Base-by-base conservation (phyloP, 2,888 invertebrate genomes). In the Phortica okadai region DNA sequence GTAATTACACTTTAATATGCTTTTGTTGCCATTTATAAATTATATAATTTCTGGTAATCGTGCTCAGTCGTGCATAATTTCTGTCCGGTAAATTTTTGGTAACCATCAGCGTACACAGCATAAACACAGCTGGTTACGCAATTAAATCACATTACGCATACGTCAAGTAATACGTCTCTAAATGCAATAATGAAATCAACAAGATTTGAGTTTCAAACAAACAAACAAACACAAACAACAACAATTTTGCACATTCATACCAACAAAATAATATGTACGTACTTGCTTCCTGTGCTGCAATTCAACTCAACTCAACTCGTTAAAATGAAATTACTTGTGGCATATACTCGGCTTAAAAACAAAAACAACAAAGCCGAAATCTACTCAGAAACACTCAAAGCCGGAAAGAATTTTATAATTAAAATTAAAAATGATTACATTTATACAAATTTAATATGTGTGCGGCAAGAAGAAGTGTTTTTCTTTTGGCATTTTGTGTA, bases 31-130 rank as follows among this genome's bases (percentile, higher is more conserved):
- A n/a, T 21, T 16, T 44, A 44, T 67, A 67, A 67, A 67, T 67
- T 67, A 67, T 44, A 67, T 44, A 44, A 67, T 67, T 67, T 67
- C 67, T 67, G 21, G 67, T 67, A 67, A 67, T 67, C 67, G 67
- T 33, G 33, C 16, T n/a, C 67, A 67, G 42, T 8, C 44, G 42
- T n/a, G 67, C 64, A 33, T 41, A 42, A 44, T 66, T 42, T n/a
- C n/a, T n/a, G n/a, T 41, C 6, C 10, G 4, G n/a, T 7, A 11
- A 44, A 67, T n/a, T 16, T 44, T 42, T 14, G 41, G 42, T 10
- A 14, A n/a, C 44, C 14, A 44, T 14, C 67, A 67, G 21, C 21
- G 21, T 21, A 21, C 21, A 21, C 21, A 21, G 21, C 1, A 21
- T 1, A 21, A 21, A 21, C 21, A 21, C 21, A 21, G n/a, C 67